These are phyloP conservation scores for Napeogenes sylphis DNA, from an alignment of 2,888 invertebrate species.

Conservation along the genomic window DNA sequence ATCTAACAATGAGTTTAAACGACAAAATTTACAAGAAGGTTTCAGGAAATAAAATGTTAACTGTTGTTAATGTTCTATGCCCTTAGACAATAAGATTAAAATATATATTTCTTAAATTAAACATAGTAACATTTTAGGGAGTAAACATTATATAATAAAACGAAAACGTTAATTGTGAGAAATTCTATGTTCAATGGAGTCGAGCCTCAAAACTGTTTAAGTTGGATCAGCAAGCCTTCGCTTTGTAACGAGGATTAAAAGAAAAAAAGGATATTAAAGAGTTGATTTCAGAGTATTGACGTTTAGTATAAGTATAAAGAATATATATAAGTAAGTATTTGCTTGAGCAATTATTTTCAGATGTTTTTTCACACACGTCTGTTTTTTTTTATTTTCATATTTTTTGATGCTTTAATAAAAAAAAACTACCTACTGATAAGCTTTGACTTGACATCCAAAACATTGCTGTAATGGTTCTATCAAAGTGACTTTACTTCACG, in stretches of 20 bases:
- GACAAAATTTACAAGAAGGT: not conserved
- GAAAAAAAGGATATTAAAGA: conserved; percentile 9
- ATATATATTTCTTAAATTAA: not conserved
- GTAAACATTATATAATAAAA: not conserved
- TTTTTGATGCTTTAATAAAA: no score
- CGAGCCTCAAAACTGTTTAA: not conserved
- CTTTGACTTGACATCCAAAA: no score
- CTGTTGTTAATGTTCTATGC: no score
- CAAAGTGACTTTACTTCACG: no score
- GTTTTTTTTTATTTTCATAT: not conserved
- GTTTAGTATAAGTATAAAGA: not conserved
- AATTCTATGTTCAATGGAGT: conserved; percentile 10
- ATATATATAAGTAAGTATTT: not conserved
- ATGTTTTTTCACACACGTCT: not conserved
- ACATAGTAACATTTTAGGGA: conserved; percentile 2
- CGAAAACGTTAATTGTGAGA: conserved; percentile 11
- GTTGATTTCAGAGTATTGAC: conserved; percentile 16
- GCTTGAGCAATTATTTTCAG: not conserved
- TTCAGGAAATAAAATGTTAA: no score
- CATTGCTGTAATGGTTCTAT: no score
- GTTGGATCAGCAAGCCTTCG: conserved; percentile 18
- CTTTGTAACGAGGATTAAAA: conserved; percentile 18
- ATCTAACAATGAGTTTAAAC: not conserved
- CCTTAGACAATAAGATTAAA: not conserved
- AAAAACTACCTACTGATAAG: no score